phyloP scores from a whole-genome alignment of 1,140 invertebrate genomes.

The Vollenhovia emeryi region DNA sequence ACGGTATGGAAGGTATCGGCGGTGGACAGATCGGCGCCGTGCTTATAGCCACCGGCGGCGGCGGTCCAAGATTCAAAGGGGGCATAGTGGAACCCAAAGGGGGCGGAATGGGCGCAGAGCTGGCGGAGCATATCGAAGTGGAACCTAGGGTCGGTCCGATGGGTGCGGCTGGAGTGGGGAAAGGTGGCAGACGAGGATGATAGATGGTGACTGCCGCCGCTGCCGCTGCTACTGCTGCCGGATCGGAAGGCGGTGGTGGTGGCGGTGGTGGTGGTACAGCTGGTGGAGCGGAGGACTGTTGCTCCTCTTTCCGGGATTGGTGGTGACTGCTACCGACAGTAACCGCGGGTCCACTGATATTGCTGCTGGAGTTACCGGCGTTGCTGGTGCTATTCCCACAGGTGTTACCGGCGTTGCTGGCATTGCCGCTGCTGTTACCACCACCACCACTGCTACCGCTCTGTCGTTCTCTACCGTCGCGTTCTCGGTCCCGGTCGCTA shows the following conservation, averaged over 20 bases:
- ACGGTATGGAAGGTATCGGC: constrained; percentile 71
- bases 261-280: constrained; percentile 44
- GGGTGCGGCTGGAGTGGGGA: constrained; percentile 69
- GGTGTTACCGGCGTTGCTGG: constrained; percentile 60
- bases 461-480: constrained; percentile 80
- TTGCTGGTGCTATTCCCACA: constrained; percentile 34
- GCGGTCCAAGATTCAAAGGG: constrained; percentile 68
- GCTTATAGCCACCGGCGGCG: constrained; percentile 68
- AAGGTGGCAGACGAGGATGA: constrained; percentile 75
- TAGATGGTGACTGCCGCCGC: constrained; percentile 62
- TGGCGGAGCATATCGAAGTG: constrained; percentile 74
- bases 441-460: constrained; percentile 71
- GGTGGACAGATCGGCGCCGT: constrained; percentile 72
- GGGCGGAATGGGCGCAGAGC: constrained; percentile 73
- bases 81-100: constrained; percentile 65
- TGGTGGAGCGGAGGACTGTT: constrained; percentile 18
- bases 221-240: constrained; percentile 56
- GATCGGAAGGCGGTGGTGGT: constrained; percentile 63
- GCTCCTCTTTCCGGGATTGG: constrained; percentile 77
- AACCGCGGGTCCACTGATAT: constrained; percentile 54
- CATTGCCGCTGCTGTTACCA: constrained; percentile 1
- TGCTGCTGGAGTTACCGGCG: constrained; percentile 52
- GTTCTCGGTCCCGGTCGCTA: constrained; percentile 84
- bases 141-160: constrained; percentile 67
- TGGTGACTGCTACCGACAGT: constrained; percentile 68